Evolutionary conservation across 2,797 vertebrate genomes (phyloP).

Genomic region (Chaunax sp.): DNA sequence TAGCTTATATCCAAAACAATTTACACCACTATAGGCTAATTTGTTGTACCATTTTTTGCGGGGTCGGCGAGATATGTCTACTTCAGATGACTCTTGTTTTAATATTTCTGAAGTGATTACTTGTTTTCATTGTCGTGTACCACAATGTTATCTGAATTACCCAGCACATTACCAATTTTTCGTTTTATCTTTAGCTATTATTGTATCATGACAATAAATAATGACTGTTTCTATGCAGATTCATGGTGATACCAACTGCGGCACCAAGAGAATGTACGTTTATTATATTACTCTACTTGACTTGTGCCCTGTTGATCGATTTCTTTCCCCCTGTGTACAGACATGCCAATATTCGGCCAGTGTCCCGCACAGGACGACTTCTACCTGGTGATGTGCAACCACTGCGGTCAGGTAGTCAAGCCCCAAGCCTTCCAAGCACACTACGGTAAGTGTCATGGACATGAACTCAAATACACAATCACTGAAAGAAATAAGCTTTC

Average conservation of each 20-base stretch:
- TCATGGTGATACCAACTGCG: too few relatives aligned
- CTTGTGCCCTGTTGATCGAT: constrained; percentile 34
- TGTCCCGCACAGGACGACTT: constrained; percentile 99
- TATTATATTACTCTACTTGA: constrained; percentile 21
- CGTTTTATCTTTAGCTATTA: too few relatives aligned
- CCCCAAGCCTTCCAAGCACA: constrained; percentile 99
- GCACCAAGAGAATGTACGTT: constrained; percentile 22
- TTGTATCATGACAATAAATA: too few relatives aligned
- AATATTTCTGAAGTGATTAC: not conserved
- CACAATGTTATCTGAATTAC: not conserved
- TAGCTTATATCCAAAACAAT: too few relatives aligned
- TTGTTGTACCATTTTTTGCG: too few relatives aligned
- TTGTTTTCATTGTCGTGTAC: constrained; percentile 1
- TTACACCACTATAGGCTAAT: too few relatives aligned
- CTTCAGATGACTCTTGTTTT: too few relatives aligned
- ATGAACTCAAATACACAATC: not conserved
- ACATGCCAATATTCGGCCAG: constrained; percentile 99
- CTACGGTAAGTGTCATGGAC: constrained; percentile 91
- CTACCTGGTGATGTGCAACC: constrained; percentile 99
- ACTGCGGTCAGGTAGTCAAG: constrained; percentile 99
- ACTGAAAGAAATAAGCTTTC: constrained; percentile 16
- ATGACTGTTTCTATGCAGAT: not conserved
- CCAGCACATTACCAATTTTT: not conserved
- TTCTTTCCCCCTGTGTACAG: constrained; percentile 76
- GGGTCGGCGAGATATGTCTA: too few relatives aligned